Base-by-base conservation (phyloP, 2,797 vertebrate genomes). In the Gadopsis bispinosus region DNA sequence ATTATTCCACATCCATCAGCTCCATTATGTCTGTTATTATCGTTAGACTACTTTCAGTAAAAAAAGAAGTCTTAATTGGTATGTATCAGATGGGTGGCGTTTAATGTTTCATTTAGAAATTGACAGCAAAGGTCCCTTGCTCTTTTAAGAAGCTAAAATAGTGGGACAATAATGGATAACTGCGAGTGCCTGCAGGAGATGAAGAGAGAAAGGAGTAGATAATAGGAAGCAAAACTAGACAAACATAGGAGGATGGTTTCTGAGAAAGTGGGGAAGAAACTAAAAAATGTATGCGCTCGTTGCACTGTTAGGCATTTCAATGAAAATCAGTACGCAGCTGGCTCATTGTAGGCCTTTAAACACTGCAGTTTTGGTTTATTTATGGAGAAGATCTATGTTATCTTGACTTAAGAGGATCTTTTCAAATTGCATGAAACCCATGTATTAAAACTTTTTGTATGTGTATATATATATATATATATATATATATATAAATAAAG, bases 311-410 rank as follows among this genome's bases (percentile, higher is more conserved):
- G 45, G 61, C 64, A 78, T 81, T 74, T 77, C 79, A 64, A n/a
- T 14, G 64, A 59, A 74, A 67, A 69, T 75, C 14, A 33, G 58
- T 55, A 54, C 80, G 75, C 62, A 85, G 73, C 69, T 74, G 54
- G 37, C 35, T 70, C 17, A 73, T 41, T 73, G 61, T 79, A 75
- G 83, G 77, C 61, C 64, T 83, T 68, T 63, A 84, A 84, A 83
- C 79, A 80, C 75, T 71, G 75, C 19, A 66, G 66, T 71, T 78
- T 61, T 65, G 59, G 53, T 82, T 73, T 79, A 83, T 83, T 87
- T 84, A 81, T 73, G 76, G 64, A 79, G 61, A 70, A 70, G 26
- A 88, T 78, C 50, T 61, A 37, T 73, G 11, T 61, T 63, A 67
- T 84, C 51, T 77, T 66, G 41, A 79, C 62, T 80, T 75, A 62